Evolutionary conservation across 2,888 invertebrate species (phyloP), one percentile per base, ranked within the genome.

Genomic region (Hirtodrosophila duncani): DNA sequence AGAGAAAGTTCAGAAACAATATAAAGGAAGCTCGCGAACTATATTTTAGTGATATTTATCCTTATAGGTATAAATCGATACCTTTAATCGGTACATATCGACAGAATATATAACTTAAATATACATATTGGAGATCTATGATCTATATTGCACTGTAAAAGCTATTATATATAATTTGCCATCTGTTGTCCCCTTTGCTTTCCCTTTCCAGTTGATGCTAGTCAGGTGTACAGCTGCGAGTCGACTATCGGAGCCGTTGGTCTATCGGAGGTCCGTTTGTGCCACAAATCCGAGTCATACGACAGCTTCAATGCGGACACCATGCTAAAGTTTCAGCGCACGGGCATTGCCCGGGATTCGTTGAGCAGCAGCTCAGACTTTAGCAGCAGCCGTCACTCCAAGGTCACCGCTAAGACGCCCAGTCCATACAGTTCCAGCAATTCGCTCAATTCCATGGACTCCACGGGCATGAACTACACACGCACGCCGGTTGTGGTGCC

Each of bases 401-500:
- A 86, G 61, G 75, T 86, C 34, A 84, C 84, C 20, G 74, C 82
- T 9, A 86, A 86, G 60, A 87, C 86, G 7, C 83, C 85, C 49
- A 87, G 87, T 78, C 87, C 86, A 4, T 87, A 87, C 29, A 87
- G 87, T 61, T 87, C 87, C 24, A 87, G 83, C 39, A 87, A 87
- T 42, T 87, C 87, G 4, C 71, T 87, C 2, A 87, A 87, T 67
- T 87, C 87, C 1, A 84, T 86, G 74, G 87, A 87, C 66, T 87
- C 87, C 3, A 82, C 87, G 14, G 87, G 87, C 26, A 82, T 87
- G 78, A 84, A 84, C 56, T 84, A 83, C 11, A 83, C 78, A 17
- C 81, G 85, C 0, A 74, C 81, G 1, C 79, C 79, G 9, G 77
- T 82, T 23, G 70, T 82, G 34, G 57, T 56, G 48, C 39, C 39